Percentiles rank a stretch among this genome's conserved stretches.
phyloP scores from a whole-genome alignment of 2,113 vertebrate species.

The Rhabdornis inornatus region DNA sequence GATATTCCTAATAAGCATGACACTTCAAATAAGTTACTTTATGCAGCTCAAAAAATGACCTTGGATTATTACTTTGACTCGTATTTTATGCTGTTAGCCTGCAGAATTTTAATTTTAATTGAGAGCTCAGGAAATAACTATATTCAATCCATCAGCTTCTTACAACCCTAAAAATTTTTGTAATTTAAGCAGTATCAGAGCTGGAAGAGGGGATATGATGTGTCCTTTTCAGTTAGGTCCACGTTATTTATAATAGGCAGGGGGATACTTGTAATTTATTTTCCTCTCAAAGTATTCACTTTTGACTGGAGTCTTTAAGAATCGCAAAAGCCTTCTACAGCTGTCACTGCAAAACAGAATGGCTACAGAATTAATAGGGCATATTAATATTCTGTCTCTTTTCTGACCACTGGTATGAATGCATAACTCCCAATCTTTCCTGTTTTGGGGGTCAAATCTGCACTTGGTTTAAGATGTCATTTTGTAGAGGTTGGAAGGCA shows the following conservation, averaged over 20 bases:
- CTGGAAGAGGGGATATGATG: not conserved
- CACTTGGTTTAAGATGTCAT: not conserved
- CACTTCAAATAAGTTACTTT: slow-evolving; percentile 62
- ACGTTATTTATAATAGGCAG: not conserved
- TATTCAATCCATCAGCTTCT: not conserved
- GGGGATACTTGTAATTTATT: not conserved
- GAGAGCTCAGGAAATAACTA: slow-evolving; percentile 34
- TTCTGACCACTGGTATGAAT: not conserved
- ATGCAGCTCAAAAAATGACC: slow-evolving; percentile 59
- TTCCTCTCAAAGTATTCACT: not conserved
- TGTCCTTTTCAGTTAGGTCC: not conserved
- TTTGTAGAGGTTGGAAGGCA: not conserved
- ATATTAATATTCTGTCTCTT: not conserved
- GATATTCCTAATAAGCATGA: slow-evolving; percentile 42
- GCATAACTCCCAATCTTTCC: not conserved
- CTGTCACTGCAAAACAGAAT: not conserved
- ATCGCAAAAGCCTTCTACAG: not conserved
- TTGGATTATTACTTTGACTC: slow-evolving; percentile 56
- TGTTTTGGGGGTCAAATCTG: not conserved
- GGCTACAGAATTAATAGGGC: not conserved
- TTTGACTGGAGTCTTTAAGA: not conserved
- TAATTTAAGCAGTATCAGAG: not conserved
- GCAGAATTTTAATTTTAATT: slow-evolving; percentile 68
- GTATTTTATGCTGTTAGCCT: slow-evolving; percentile 47
- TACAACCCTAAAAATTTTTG: slow-evolving; percentile 34